These are phyloP conservation scores for Parasteatoda tepidariorum DNA, from an alignment of 1,140 invertebrate genomes.

Conservation along the genomic window DNA sequence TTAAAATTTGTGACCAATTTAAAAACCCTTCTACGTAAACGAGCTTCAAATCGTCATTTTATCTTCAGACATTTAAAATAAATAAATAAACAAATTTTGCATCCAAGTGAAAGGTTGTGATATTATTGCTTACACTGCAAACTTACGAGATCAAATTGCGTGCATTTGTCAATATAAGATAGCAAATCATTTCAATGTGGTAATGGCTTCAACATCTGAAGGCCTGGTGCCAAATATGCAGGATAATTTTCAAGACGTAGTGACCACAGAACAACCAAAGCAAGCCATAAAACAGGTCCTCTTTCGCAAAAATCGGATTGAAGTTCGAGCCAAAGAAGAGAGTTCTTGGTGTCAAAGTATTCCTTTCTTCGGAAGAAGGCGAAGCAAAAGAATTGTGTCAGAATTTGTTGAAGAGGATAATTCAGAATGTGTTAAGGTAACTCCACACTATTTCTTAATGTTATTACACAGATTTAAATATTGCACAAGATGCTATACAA, in stretches of 20 bases:
- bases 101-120: neutral
- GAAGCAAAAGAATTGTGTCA: constrained; percentile 8
- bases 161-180: neutral
- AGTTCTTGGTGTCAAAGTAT: constrained; percentile 28
- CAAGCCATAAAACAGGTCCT: neutral
- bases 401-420: constrained; percentile 24
- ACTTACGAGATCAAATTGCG: neutral
- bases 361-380: neutral
- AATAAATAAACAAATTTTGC: too few species aligned
- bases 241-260: neutral
- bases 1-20: too few species aligned
- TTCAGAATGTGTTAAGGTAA: constrained; percentile 38
- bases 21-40: neutral
- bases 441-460: neutral
- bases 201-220: constrained; percentile 7
- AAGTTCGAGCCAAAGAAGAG: neutral
- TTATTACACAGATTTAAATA: too few species aligned
- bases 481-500: too few species aligned
- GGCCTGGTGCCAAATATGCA: neutral
- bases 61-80: neutral
- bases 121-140: neutral
- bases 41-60: neutral
- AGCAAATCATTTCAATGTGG: neutral
- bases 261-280: constrained; percentile 13
- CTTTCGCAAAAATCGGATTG: neutral